Conservation (phyloP, 2,888 invertebrate species). For the Drosophila birchii region DNA sequence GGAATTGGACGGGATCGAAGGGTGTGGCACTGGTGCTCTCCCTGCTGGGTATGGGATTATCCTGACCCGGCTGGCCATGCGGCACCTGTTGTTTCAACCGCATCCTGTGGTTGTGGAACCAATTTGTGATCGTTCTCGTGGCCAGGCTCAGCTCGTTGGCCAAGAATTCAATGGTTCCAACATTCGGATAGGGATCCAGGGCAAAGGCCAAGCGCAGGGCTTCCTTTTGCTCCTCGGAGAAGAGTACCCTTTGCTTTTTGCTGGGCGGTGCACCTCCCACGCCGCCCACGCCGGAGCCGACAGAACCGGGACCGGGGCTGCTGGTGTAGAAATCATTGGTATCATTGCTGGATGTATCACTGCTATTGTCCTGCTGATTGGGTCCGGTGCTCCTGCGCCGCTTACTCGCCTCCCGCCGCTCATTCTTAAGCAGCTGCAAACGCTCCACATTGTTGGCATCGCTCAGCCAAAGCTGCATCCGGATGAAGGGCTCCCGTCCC, state of each 20-base stretch:
- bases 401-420: conserved; percentile 95
- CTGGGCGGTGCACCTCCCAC: conserved; percentile 89
- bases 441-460: conserved; percentile 98
- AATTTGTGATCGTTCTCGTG: conserved; percentile 98
- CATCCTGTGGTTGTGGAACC: conserved; percentile 99
- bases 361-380: conserved; percentile 93
- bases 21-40: conserved; percentile 90
- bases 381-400: conserved; percentile 93
- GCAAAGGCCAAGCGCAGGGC: conserved; percentile 97
- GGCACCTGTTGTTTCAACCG: conserved; percentile 96
- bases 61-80: conserved; percentile 89
- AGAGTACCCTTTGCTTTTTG: conserved; percentile 97
- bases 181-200: conserved; percentile 98
- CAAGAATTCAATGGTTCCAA: conserved; percentile 97
- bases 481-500: conserved; percentile 97
- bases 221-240: conserved; percentile 99
- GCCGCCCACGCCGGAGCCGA: conserved; percentile 86
- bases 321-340: conserved; percentile 95
- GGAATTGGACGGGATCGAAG: conserved; percentile 96
- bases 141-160: conserved; percentile 96
- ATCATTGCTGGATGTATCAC: conserved; percentile 94
- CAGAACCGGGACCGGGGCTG: conserved; percentile 89
- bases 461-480: conserved; percentile 98
- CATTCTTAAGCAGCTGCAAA: conserved; percentile 95
- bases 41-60: conserved; percentile 88